A percentile compares a stretch with the other conserved stretches of the same genome.
These are phyloP conservation scores for Aselliscus stoliczkanus DNA, from an alignment of 2,797 vertebrate species.

Conservation along the genomic window DNA sequence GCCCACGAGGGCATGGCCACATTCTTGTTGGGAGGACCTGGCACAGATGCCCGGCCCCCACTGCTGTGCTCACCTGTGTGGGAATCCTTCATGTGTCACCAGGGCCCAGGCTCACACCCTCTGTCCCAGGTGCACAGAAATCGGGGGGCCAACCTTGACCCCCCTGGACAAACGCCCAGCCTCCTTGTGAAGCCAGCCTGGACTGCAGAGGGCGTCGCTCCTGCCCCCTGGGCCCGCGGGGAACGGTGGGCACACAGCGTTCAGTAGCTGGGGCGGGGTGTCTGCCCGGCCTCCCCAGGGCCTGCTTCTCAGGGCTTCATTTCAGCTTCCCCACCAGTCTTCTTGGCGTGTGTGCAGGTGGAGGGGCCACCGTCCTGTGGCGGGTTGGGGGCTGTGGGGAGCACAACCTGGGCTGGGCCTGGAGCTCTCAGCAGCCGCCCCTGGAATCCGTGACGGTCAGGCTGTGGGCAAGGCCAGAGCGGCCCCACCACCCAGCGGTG, in stretches of 20 bases:
- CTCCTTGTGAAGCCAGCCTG: neutral
- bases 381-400: no score
- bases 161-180: neutral
- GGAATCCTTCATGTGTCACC: neutral
- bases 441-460: neutral
- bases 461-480: neutral
- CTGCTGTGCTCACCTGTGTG: no score
- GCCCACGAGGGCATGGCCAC: neutral
- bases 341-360: fast-evolving
- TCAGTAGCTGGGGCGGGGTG: neutral
- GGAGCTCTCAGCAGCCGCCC: neutral
- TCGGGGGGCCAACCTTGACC: neutral
- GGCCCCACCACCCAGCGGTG: neutral
- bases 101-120: neutral
- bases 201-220: neutral
- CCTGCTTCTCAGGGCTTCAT: fast-evolving
- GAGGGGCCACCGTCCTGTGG: no score
- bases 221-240: fast-evolving
- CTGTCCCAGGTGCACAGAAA: neutral
- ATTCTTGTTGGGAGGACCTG: fast-evolving
- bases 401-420: neutral
- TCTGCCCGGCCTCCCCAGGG: neutral
- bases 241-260: neutral
- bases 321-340: fast-evolving
- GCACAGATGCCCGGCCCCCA: no score